Conservation (phyloP, 1,140 invertebrate species). For the Sinella curviseta region DNA sequence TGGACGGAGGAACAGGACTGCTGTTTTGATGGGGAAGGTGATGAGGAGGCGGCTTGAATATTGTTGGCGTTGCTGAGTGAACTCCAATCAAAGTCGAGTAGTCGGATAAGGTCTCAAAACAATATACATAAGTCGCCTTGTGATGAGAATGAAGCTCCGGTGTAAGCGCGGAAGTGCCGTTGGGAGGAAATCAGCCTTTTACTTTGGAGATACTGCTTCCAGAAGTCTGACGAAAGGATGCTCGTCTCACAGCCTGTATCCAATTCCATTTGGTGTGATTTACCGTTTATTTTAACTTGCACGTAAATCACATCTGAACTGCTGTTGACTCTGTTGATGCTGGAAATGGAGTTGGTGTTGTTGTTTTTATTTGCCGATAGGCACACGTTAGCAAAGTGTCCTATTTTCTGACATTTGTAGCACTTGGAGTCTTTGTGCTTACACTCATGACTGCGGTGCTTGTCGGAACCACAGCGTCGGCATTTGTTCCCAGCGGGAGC, state of each 20-base stretch:
- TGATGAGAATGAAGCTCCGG: neutral
- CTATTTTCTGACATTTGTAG: neutral
- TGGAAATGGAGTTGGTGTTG: neutral
- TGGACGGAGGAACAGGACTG: too few species aligned
- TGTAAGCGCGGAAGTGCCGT: neutral
- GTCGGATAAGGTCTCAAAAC: too few species aligned
- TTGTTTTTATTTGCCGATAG: neutral
- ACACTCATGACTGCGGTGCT: neutral
- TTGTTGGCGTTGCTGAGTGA: too few species aligned
- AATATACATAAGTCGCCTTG: neutral
- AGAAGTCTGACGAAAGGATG: neutral
- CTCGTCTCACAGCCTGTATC: neutral
- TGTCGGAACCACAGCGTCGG: neutral
- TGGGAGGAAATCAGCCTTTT: neutral
- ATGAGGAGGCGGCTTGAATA: too few species aligned
- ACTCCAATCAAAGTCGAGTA: too few species aligned
- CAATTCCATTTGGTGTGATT: neutral
- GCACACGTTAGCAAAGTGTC: slow-evolving; percentile 12
- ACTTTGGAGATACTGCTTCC: neutral
- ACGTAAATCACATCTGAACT: neutral
- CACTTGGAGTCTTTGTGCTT: neutral
- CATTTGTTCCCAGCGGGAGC: neutral
- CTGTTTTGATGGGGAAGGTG: too few species aligned
- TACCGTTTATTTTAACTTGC: neutral
- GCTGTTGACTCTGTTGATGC: neutral